Base-by-base conservation (phyloP, 2,113 vertebrate species). In the Pitta sordida region DNA sequence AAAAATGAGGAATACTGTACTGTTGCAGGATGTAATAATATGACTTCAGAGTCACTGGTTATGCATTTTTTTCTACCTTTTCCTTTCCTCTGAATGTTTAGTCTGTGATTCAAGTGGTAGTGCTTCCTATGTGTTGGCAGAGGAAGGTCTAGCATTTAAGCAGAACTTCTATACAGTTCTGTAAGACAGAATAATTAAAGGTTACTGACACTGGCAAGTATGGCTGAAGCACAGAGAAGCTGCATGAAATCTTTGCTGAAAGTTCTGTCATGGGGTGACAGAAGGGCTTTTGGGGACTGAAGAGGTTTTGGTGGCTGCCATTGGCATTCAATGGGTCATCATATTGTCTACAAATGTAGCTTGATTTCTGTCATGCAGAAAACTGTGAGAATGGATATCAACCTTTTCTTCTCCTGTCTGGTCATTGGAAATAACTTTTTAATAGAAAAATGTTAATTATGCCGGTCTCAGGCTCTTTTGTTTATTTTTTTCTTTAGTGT, bases 141-240 rank as follows among this genome's bases (percentile, higher is more conserved):
- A 63, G 11, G 14, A 58, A 68, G 51, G 3, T 18, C 60, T 1
- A 1, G 16, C 22, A 56, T 6, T 62, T 53, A 73, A 59, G 30
- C 19, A 88, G 13, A 73, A 63, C 5, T 4, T 49, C 8, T 48
- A 4, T 0, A 0, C 27, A 12, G 4, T 48, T 51, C 27, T 44
- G 8, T 30, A 49, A 53, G 17, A 74, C 7, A 62, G 12, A 69
- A 68, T 34, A 58, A 63, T 39, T 30, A 43, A 37, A 43, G 10
- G 11, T 75, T 64, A 36, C 13, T 49, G 43, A 27, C 23, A 52
- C 15, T 83, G 79, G 55, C 53, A 76, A 37, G 21, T 24, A 34
- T 4, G 43, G 13, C 15, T 76, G 79, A 79, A 78, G 10, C 15
- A 48, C 27, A 71, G n/a, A 64, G 52, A 63, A 41, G 11, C 16